phyloP scores from a whole-genome alignment of 2,797 vertebrate genomes.

The Nasua narica region DNA sequence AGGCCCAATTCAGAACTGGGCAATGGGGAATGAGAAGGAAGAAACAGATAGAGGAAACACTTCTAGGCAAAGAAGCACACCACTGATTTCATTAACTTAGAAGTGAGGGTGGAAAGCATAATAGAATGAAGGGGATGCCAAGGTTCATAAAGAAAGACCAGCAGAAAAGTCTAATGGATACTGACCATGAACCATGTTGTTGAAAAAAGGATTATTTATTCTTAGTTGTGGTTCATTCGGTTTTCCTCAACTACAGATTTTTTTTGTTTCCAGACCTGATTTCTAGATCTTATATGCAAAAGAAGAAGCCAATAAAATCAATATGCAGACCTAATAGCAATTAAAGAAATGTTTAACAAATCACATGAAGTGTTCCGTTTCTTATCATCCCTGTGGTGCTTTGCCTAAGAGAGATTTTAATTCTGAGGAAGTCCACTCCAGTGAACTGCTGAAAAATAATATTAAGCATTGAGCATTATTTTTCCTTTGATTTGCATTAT shows the following conservation, averaged over 20 bases:
- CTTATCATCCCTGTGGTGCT: not conserved
- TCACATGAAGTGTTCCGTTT: not conserved
- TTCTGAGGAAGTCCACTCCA: not conserved
- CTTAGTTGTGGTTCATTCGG: not conserved
- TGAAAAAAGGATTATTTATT: not conserved
- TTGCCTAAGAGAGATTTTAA: slow-evolving; percentile 8
- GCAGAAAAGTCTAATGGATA: not conserved
- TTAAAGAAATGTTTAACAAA: slow-evolving; percentile 1
- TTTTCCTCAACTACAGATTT: not conserved
- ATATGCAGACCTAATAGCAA: not conserved
- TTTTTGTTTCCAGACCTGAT: not conserved
- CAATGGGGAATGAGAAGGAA: not conserved
- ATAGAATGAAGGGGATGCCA: not conserved
- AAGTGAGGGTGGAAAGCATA: not conserved
- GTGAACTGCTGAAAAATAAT: not conserved
- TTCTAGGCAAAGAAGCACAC: not conserved
- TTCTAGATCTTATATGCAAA: not conserved
- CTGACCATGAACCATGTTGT: not conserved
- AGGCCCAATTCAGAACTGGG: not conserved
- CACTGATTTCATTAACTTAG: not conserved
- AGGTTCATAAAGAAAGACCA: not conserved
- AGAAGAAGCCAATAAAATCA: not conserved
- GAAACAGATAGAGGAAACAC: not conserved
- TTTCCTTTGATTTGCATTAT: not conserved
- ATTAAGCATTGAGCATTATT: not conserved